Evolutionary conservation across 2,888 invertebrate species (phyloP).

Genomic region (Cenopis cana): DNA sequence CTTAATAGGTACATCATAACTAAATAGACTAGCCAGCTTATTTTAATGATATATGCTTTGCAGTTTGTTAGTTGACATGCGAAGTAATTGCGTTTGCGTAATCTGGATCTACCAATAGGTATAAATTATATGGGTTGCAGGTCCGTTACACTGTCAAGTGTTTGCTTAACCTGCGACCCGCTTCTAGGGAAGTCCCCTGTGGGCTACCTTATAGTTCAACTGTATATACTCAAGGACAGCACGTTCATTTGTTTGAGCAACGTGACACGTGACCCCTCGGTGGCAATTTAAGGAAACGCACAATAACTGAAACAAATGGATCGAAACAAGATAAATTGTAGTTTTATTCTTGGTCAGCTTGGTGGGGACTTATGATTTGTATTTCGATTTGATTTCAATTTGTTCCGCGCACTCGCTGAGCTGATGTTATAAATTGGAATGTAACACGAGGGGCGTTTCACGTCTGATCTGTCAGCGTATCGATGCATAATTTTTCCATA

Average conservation of each 20-base stretch:
- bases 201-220: constrained; percentile 4
- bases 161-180: constrained; percentile 13
- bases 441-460: too few species aligned
- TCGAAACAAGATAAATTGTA: background rate
- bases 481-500: too few species aligned
- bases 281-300: background rate
- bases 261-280: constrained; percentile 14
- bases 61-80: background rate
- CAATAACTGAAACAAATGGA: background rate
- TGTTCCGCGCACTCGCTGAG: too few species aligned
- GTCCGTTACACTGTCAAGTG: background rate
- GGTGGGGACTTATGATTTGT: too few species aligned
- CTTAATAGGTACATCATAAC: too few species aligned
- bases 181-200: constrained; percentile 12
- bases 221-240: constrained; percentile 2
- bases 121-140: background rate
- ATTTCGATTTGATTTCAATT: too few species aligned
- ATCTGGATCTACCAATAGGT: background rate
- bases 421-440: too few species aligned
- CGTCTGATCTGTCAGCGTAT: too few species aligned
- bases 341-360: background rate
- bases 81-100: background rate
- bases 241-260: constrained; percentile 14
- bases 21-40: too few species aligned
- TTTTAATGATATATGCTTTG: background rate